Conservation (phyloP, 2,888 invertebrate species). For the Onchidella celtica region DNA sequence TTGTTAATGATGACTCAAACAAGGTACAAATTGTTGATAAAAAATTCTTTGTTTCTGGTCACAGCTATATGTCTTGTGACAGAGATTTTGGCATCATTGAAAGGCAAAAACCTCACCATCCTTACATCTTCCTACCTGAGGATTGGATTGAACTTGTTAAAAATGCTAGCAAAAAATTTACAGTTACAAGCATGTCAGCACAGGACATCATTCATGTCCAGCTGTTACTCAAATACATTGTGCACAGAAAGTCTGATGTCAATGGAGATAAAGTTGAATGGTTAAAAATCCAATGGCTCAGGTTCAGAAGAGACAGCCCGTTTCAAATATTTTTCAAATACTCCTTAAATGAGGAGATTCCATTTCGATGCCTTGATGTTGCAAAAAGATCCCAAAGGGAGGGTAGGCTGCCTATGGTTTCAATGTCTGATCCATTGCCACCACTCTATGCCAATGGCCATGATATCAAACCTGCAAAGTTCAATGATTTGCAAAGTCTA, state of each 20-base stretch:
- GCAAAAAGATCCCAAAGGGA: slow-evolving; percentile 1
- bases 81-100: slow-evolving; percentile 23
- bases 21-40: not conserved
- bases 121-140: not conserved
- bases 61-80: slow-evolving; percentile 15
- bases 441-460: slow-evolving; percentile 1
- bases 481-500: not conserved
- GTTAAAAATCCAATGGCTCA: not conserved
- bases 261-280: not conserved
- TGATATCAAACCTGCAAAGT: slow-evolving; percentile 2
- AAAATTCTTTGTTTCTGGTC: slow-evolving; percentile 28
- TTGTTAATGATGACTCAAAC: not conserved
- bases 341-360: not conserved
- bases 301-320: not conserved
- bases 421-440: not conserved
- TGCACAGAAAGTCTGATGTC: not conserved
- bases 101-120: not conserved
- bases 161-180: not conserved
- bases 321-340: not conserved
- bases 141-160: not conserved
- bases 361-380: not conserved
- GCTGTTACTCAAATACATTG: not conserved
- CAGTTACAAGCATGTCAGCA: not conserved
- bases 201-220: not conserved
- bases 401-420: not conserved